Evolutionary conservation across 2,888 invertebrate species (phyloP).

Genomic region (Cephus rjabovi): DNA sequence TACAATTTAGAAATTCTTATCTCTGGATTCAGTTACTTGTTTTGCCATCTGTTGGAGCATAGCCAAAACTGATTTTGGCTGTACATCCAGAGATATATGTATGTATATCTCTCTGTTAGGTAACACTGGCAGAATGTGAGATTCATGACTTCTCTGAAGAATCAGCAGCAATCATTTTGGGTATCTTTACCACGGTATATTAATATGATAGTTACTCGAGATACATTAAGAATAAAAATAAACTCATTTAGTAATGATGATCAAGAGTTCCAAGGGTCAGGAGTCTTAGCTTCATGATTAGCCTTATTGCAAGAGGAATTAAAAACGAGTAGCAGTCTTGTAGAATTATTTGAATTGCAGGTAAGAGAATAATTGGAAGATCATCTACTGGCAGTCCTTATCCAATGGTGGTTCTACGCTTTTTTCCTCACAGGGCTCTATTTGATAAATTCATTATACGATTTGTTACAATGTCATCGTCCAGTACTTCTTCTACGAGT

Average conservation of each 20-base stretch:
- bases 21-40: no score
- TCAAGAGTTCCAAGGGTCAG: neutral
- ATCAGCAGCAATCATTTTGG: no score
- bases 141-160: no score
- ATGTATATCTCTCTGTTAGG: no score
- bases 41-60: no score
- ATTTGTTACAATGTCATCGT: neutral
- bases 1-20: no score
- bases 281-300: neutral
- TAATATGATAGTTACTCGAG: no score
- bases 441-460: neutral
- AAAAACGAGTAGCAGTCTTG: neutral
- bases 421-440: neutral
- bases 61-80: no score
- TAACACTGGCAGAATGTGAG: no score
- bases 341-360: neutral
- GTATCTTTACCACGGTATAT: no score
- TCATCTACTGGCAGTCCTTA: neutral
- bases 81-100: no score
- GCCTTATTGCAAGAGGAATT: neutral
- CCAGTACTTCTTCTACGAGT: constrained; percentile 24
- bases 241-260: neutral
- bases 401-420: neutral
- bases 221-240: neutral
- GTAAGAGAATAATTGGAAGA: neutral